A percentile compares a stretch with the other conserved stretches of the same genome.
Conservation (phyloP, 53 echinoderm and acorn worm species). For the Holothuria leucospilota region DNA sequence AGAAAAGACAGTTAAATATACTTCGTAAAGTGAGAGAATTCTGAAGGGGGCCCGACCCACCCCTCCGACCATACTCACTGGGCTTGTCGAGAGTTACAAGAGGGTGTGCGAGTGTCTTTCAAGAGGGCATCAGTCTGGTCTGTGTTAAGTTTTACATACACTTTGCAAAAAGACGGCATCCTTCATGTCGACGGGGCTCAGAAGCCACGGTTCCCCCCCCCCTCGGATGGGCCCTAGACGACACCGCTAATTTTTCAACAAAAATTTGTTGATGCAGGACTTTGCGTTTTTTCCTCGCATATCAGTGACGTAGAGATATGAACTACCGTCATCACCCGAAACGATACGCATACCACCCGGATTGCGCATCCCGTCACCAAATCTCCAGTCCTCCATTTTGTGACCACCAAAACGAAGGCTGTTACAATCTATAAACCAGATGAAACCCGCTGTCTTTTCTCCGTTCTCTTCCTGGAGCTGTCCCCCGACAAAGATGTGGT, state of each 20-base stretch:
- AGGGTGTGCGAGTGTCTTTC: too few relatives aligned
- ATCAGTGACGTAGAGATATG: constrained; percentile 21
- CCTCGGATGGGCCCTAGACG: too few relatives aligned
- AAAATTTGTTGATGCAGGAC: constrained; percentile 27
- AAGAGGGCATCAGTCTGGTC: too few relatives aligned
- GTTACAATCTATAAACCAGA: constrained; percentile 19
- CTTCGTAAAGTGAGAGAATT: too few relatives aligned
- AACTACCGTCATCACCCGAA: neutral
- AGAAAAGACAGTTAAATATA: too few relatives aligned
- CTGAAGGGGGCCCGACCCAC: too few relatives aligned
- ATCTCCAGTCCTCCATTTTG: constrained; percentile 10
- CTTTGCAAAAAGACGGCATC: too few relatives aligned
- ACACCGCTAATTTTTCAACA: neutral
- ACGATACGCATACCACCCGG: constrained; percentile 36
- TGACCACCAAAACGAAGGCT: neutral
- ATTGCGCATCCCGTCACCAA: constrained; percentile 31
- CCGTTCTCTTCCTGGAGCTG: neutral
- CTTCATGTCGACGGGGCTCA: too few relatives aligned
- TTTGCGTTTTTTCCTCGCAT: constrained; percentile 42
- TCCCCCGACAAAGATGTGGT: constrained; percentile 23
- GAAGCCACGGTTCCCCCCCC: too few relatives aligned
- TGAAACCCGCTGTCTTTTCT: neutral
- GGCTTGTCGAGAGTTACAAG: too few relatives aligned
- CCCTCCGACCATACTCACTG: too few relatives aligned
- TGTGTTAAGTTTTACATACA: too few relatives aligned